Conservation (phyloP, 1,140 invertebrate genomes). For the Acyrthosiphon pisum region DNA sequence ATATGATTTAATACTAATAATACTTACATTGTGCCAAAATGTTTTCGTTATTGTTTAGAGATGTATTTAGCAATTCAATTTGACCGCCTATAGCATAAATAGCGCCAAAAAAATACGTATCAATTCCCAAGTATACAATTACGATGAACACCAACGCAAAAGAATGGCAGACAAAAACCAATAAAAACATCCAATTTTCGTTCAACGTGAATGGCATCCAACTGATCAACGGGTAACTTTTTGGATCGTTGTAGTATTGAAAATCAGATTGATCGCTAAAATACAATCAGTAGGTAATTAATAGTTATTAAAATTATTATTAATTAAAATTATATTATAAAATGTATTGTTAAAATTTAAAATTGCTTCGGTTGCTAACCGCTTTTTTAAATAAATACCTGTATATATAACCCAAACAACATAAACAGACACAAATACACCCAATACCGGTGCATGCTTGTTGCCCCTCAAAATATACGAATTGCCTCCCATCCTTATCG, state of each 20-base stretch:
- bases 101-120: constrained; percentile 9
- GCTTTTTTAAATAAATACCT: too few relatives aligned
- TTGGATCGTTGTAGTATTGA: constrained; percentile 28
- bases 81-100: constrained; percentile 35
- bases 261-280: neutral
- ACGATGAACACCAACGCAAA: neutral
- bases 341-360: too few relatives aligned
- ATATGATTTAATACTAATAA: too few relatives aligned
- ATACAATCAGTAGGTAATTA: neutral
- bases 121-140: neutral
- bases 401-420: too few relatives aligned
- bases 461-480: too few relatives aligned
- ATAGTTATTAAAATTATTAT: too few relatives aligned
- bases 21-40: neutral
- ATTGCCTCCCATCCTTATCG: too few relatives aligned
- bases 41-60: neutral
- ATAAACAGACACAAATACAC: too few relatives aligned
- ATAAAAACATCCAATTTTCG: neutral
- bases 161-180: neutral
- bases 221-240: neutral
- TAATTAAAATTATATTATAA: too few relatives aligned
- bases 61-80: constrained; percentile 14
- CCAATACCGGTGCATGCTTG: too few relatives aligned
- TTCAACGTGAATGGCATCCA: constrained; percentile 35
- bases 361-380: neutral